These are phyloP conservation scores for Panthera tigris DNA, from an alignment of 2,113 vertebrate genomes.

Conservation along the genomic window DNA sequence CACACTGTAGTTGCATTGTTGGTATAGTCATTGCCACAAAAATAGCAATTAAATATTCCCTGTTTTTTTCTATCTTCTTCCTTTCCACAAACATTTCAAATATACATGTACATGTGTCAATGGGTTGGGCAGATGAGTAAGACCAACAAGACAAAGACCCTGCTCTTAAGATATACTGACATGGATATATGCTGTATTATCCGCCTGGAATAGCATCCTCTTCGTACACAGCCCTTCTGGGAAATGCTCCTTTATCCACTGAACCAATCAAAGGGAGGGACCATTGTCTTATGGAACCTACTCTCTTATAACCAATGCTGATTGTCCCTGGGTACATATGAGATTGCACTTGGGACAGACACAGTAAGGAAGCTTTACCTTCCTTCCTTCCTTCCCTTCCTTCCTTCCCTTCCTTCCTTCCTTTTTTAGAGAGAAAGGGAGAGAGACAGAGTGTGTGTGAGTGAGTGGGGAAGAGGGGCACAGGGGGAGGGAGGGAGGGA, in stretches of 20 bases:
- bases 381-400: too few relatives aligned
- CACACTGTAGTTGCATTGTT: neutral
- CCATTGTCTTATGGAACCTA: neutral
- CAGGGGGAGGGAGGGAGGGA: too few relatives aligned
- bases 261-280: neutral
- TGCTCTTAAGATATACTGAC: neutral
- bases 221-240: neutral
- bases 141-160: neutral
- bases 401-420: too few relatives aligned
- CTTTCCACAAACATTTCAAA: neutral
- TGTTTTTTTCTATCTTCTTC: neutral
- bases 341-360: neutral
- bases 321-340: neutral
- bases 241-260: neutral
- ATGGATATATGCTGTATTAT: neutral
- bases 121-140: neutral
- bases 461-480: too few relatives aligned
- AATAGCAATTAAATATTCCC: neutral
- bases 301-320: neutral
- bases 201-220: neutral
- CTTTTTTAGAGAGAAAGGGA: too few relatives aligned
- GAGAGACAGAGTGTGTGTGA: too few relatives aligned
- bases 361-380: neutral
- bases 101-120: neutral
- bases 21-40: neutral